phyloP scores from a whole-genome alignment of 1,140 invertebrate genomes.

The Druon quercuslanigerum region DNA sequence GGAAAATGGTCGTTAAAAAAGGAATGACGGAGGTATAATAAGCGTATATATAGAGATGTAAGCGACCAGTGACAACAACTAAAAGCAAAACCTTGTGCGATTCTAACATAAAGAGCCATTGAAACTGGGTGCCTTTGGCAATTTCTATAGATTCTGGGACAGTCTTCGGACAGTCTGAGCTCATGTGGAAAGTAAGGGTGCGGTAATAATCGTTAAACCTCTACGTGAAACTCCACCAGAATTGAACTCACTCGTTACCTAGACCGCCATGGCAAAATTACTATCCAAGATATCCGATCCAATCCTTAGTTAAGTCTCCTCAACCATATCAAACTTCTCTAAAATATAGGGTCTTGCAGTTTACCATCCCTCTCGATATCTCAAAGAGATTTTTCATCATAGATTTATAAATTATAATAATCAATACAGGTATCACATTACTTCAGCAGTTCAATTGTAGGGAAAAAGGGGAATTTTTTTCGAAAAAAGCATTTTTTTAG shows the following conservation, averaged over 20 bases:
- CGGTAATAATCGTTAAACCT: slow-evolving; percentile 44
- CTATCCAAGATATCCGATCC: not conserved
- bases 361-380: no score
- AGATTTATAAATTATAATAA: no score
- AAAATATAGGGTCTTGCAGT: no score
- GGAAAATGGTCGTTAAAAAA: slow-evolving; percentile 16
- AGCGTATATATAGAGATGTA: slow-evolving; percentile 36
- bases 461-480: no score
- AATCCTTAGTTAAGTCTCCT: not conserved
- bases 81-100: slow-evolving; percentile 40
- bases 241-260: slow-evolving; percentile 12
- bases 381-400: no score
- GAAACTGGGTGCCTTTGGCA: slow-evolving; percentile 36
- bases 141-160: not conserved
- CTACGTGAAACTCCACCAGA: slow-evolving; percentile 22
- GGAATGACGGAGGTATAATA: slow-evolving; percentile 3
- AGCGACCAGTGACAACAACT: slow-evolving; percentile 39
- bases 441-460: no score
- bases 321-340: not conserved
- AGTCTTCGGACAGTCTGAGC: slow-evolving; percentile 37
- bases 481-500: no score
- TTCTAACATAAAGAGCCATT: slow-evolving; percentile 40
- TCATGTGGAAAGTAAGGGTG: slow-evolving; percentile 44
- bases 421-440: no score
- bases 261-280: not conserved